Conservation (phyloP, 2,888 invertebrate species). For the Ypsolopha sequella region DNA sequence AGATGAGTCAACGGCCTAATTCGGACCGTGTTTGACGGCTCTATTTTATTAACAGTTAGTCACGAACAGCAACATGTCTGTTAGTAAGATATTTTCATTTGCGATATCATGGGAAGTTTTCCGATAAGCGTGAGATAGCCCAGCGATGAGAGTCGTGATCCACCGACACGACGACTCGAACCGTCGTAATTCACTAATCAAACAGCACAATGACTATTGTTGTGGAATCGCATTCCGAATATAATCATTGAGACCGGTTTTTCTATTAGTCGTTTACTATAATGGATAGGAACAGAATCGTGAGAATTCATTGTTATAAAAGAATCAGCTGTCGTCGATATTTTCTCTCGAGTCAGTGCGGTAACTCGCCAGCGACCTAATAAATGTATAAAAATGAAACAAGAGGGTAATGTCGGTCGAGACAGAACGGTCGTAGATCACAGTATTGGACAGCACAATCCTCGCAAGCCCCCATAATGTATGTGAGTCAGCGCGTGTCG, state of each 20-base stretch:
- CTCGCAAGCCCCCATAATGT: slow-evolving; percentile 15
- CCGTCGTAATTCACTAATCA: slow-evolving; percentile 48
- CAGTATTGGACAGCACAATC: slow-evolving; percentile 25
- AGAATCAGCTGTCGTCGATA: too few relatives aligned
- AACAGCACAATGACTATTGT: slow-evolving; percentile 54
- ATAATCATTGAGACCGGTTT: slow-evolving; percentile 25
- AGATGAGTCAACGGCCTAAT: not conserved
- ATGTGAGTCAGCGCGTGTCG: slow-evolving; percentile 12
- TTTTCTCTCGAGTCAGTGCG: too few relatives aligned
- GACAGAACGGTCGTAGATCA: slow-evolving; percentile 23
- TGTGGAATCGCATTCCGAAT: slow-evolving; percentile 27
- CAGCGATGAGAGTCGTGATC: slow-evolving; percentile 41
- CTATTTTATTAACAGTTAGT: not conserved
- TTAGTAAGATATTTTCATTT: not conserved
- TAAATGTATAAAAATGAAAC: slow-evolving; percentile 18
- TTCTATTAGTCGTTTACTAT: slow-evolving; percentile 23
- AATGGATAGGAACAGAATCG: slow-evolving; percentile 23
- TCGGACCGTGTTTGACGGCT: not conserved
- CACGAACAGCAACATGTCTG: not conserved
- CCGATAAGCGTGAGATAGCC: slow-evolving; percentile 38
- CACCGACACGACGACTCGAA: slow-evolving; percentile 37
- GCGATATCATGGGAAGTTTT: slow-evolving; percentile 28
- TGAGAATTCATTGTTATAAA: not conserved
- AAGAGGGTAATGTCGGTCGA: slow-evolving; percentile 11
- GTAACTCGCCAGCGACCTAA: too few relatives aligned